These are phyloP conservation scores for Amniataba percoides DNA, from an alignment of 2,797 vertebrate species.

Conservation along the genomic window DNA sequence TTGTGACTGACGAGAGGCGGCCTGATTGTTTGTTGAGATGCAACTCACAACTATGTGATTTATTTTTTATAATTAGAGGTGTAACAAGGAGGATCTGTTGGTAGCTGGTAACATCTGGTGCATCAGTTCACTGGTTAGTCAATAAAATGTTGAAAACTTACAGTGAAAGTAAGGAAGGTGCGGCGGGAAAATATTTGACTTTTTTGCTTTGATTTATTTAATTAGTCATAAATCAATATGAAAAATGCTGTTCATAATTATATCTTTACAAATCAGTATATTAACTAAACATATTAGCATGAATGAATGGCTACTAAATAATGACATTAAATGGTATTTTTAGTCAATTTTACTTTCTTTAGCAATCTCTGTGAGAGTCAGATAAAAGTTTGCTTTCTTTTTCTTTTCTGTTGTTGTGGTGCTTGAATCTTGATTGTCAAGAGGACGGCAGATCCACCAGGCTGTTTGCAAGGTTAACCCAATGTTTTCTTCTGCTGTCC, in stretches of 20 bases:
- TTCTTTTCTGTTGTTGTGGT: background rate
- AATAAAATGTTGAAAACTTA: background rate
- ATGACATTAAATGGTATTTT: background rate
- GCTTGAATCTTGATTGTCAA: slow-evolving; percentile 10
- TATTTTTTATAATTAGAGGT: too few relatives aligned
- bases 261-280: background rate
- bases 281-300: background rate
- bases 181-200: background rate
- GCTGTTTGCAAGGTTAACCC: slow-evolving; percentile 31
- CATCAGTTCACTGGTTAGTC: background rate
- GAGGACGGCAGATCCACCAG: slow-evolving; percentile 8
- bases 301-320: too few relatives aligned
- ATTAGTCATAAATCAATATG: background rate
- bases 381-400: slow-evolving; percentile 6
- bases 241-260: background rate
- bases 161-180: background rate
- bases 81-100: too few relatives aligned
- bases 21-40: background rate
- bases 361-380: background rate
- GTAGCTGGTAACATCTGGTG: too few relatives aligned
- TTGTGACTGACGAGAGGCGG: background rate
- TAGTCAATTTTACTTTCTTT: slow-evolving; percentile 6
- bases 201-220: background rate
- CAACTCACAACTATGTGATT: background rate
- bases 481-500: slow-evolving; percentile 31